Conservation (phyloP, 2,888 invertebrate species). For the Tenthredo notha region DNA sequence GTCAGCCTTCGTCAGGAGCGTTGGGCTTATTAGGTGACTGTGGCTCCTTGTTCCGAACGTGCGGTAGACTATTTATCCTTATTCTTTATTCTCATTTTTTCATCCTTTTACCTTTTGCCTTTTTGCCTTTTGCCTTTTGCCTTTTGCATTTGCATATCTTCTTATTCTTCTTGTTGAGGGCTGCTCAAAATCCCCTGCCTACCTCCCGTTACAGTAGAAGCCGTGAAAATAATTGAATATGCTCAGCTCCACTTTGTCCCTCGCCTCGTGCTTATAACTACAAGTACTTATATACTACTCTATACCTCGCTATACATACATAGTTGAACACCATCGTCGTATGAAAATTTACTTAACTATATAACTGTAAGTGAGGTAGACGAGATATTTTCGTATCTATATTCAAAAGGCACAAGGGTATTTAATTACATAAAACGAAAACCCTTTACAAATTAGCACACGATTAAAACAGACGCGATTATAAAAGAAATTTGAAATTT, state of each 20-base stretch:
- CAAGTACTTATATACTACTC: not conserved
- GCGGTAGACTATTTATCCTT: not conserved
- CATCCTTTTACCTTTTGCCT: not conserved
- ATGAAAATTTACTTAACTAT: not conserved
- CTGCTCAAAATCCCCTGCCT: not conserved
- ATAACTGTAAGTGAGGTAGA: not conserved
- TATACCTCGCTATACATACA: not conserved
- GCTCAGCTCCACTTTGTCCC: not conserved
- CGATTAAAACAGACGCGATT: not conserved
- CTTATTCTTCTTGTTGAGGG: conserved; percentile 14
- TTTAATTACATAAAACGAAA: not conserved
- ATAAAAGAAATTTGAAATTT: not conserved
- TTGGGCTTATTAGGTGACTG: conserved; percentile 40
- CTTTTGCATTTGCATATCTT: conserved; percentile 28
- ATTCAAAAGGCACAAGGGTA: not conserved
- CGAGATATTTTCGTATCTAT: not conserved
- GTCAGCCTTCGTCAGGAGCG: conserved; percentile 37
- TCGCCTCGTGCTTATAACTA: not conserved
- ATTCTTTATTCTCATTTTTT: not conserved
- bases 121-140: not conserved
- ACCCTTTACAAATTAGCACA: too few species aligned
- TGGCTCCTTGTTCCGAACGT: conserved; percentile 15
- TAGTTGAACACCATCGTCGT: not conserved
- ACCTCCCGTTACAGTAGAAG: not conserved
- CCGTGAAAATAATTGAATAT: conserved; percentile 28